Evolutionary conservation across 2,113 vertebrate genomes (phyloP).

Genomic region (Corythoichthys haematopterus): DNA sequence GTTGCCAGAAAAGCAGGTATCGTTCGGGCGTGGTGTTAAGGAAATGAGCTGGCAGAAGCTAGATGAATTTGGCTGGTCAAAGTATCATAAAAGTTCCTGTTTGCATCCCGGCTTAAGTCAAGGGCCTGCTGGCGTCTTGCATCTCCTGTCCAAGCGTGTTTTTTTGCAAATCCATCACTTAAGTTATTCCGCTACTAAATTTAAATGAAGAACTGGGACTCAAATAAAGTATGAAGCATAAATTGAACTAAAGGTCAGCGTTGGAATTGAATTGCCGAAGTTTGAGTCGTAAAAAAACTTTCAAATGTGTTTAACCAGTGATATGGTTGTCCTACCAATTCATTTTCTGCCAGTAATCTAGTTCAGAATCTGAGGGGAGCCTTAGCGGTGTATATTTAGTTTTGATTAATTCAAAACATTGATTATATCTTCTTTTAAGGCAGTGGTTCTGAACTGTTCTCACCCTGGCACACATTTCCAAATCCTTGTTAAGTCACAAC

Average conservation of each 20-base stretch:
- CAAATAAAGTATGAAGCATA: background rate
- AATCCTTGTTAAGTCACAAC: too few species aligned
- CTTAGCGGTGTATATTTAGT: too few species aligned
- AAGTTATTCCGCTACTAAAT: background rate
- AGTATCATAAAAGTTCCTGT: conserved; percentile 18
- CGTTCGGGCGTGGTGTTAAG: conserved; percentile 3
- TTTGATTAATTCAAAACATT: too few species aligned
- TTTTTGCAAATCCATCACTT: conserved; percentile 3
- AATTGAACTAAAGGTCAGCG: background rate
- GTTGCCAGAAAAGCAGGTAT: conserved; percentile 14
- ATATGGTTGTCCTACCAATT: background rate
- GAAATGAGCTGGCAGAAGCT: conserved; percentile 27
- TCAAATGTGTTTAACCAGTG: background rate
- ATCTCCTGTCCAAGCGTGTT: background rate
- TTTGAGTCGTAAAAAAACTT: conserved; percentile 1
- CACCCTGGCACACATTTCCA: too few species aligned
- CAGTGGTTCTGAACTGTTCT: too few species aligned
- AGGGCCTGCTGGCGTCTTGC: conserved; percentile 7
- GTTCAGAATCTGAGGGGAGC: background rate
- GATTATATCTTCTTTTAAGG: too few species aligned
- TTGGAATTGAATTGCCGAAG: background rate
- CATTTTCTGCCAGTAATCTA: background rate
- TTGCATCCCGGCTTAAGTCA: background rate
- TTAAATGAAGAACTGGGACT: background rate
- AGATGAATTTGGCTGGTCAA: conserved; percentile 15